Conservation (phyloP, 2,113 vertebrate species). For the Apistogramma diplotaenia region DNA sequence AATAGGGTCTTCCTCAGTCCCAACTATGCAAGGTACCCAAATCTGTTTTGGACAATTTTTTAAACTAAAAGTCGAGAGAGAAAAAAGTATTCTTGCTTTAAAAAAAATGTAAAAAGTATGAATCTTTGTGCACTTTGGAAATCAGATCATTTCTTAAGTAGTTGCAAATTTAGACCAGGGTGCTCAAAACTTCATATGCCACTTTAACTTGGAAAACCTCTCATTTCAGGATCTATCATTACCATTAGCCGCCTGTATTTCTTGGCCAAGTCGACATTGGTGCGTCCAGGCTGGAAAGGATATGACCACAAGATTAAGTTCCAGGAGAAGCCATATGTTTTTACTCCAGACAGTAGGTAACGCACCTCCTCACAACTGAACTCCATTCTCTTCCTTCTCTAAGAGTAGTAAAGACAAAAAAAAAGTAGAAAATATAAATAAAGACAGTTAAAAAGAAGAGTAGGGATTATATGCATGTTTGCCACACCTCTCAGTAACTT, state of each 20-base stretch:
- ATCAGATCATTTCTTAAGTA: not conserved
- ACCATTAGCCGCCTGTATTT: conserved; percentile 65
- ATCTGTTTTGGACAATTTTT: not conserved
- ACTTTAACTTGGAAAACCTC: not conserved
- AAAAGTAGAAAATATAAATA: not conserved
- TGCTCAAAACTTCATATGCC: not conserved
- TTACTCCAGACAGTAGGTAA: conserved; percentile 57
- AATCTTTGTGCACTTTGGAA: not conserved
- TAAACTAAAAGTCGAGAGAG: not conserved
- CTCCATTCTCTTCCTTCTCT: conserved; percentile 55
- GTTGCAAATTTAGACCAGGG: not conserved
- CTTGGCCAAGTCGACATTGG: conserved; percentile 67
- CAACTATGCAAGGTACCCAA: not conserved
- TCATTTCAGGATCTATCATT: not conserved
- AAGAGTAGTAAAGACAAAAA: not conserved
- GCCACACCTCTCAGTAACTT: not conserved
- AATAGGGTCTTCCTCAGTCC: not conserved
- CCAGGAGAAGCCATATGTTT: conserved; percentile 67
- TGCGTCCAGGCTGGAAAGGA: conserved; percentile 67
- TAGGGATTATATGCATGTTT: not conserved
- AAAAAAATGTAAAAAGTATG: not conserved
- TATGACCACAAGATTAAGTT: conserved; percentile 72
- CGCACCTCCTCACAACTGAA: conserved; percentile 62
- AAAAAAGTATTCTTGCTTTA: not conserved
- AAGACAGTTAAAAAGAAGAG: not conserved